phyloP scores from a whole-genome alignment of 2,888 invertebrate species.

The Heteropelma amictum region DNA sequence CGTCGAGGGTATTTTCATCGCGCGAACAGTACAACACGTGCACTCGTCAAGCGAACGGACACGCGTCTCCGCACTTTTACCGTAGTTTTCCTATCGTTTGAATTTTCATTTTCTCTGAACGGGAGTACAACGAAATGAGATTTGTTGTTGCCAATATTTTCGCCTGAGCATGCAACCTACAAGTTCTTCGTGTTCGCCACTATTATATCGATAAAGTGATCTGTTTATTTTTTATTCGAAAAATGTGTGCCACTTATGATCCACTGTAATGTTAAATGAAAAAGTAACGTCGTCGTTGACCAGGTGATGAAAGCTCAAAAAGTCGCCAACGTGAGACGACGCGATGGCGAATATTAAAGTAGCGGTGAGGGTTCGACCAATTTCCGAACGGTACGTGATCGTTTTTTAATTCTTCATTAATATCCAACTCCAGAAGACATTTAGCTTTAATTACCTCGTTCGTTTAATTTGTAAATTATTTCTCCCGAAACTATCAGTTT shows the following conservation, averaged over 20 bases:
- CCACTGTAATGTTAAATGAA: too few relatives aligned
- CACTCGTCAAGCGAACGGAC: slow-evolving; percentile 66
- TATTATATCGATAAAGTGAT: neutral
- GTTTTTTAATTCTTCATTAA: too few relatives aligned
- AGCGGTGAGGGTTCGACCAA: slow-evolving; percentile 83
- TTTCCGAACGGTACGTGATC: slow-evolving; percentile 81
- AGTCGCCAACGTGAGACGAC: too few relatives aligned
- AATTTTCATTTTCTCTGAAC: neutral
- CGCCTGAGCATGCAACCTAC: too few relatives aligned
- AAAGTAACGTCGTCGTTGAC: slow-evolving; percentile 18
- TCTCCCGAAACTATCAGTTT: too few relatives aligned
- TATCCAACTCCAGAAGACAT: too few relatives aligned
- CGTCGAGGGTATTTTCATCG: slow-evolving; percentile 74
- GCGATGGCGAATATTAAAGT: slow-evolving; percentile 83
- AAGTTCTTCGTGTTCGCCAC: too few relatives aligned
- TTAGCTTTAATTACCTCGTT: too few relatives aligned
- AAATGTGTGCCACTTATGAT: too few relatives aligned
- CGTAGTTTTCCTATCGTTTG: neutral
- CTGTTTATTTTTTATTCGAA: neutral
- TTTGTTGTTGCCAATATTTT: neutral
- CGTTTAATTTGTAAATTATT: too few relatives aligned
- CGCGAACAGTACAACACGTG: slow-evolving; percentile 72
- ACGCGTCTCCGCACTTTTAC: slow-evolving; percentile 50
- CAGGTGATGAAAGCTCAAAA: neutral
- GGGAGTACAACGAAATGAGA: neutral